Evolutionary conservation across 37 sponge, comb jelly and placozoan species (phyloP).

Genomic region (Sycon ciliatum): DNA sequence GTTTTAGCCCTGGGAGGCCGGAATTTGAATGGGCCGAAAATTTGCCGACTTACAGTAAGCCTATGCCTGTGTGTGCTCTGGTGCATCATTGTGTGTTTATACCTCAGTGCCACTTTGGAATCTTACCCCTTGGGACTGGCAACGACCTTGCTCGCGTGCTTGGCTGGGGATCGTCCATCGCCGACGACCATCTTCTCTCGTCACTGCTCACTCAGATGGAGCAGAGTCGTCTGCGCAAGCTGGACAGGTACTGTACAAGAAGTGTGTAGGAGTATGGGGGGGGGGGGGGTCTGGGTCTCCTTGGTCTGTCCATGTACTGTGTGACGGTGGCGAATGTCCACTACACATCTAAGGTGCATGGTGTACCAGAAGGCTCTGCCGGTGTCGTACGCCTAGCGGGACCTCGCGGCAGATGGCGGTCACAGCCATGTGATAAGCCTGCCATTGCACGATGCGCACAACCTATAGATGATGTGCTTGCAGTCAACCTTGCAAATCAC

Average conservation of each 20-base stretch:
- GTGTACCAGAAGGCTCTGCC: too few species aligned
- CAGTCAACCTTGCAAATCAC: too few species aligned
- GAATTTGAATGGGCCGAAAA: too few species aligned
- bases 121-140: constrained; percentile 90
- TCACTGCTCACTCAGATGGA: constrained; percentile 63
- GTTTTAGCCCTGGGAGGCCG: too few species aligned
- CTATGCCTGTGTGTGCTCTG: too few species aligned
- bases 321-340: not conserved
- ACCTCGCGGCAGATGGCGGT: too few species aligned
- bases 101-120: constrained; percentile 67
- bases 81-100: not conserved
- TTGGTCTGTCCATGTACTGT: not conserved
- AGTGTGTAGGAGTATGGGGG: not conserved
- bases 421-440: too few species aligned
- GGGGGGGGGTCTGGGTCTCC: not conserved
- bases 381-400: too few species aligned
- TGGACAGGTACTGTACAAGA: too few species aligned
- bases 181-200: constrained; percentile 72
- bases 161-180: constrained; percentile 84
- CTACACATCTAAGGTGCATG: not conserved
- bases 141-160: constrained; percentile 90
- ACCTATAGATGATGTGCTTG: too few species aligned
- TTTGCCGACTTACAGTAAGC: too few species aligned
- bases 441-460: too few species aligned
- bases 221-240: constrained; percentile 44